A percentile compares a stretch with the other conserved stretches of the same genome.
Evolutionary conservation across 1,140 invertebrate genomes (phyloP).

Genomic region (Andricus grossulariae): DNA sequence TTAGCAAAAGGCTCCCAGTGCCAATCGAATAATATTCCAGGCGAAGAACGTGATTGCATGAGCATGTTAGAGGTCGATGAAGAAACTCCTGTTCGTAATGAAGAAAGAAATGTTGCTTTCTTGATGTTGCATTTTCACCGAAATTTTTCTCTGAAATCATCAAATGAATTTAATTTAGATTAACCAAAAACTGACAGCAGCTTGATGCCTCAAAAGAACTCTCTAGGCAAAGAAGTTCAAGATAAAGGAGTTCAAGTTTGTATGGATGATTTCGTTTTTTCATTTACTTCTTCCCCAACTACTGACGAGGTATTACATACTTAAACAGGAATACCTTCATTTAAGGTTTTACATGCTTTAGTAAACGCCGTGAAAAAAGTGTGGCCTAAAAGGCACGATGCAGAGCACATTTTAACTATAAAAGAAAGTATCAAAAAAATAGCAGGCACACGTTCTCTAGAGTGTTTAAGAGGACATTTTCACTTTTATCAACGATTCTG

Average conservation of each 20-base stretch:
- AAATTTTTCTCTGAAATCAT: neutral
- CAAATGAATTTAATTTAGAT: neutral
- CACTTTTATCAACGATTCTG: slow-evolving; percentile 26
- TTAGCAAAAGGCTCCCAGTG: neutral
- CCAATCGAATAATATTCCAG: neutral
- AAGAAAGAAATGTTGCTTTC: neutral
- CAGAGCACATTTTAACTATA: neutral
- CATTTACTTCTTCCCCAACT: neutral
- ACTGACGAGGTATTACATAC: neutral
- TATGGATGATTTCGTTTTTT: neutral
- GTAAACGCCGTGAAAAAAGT: slow-evolving; percentile 1
- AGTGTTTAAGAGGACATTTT: neutral
- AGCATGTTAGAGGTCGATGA: too few relatives aligned
- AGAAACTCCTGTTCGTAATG: neutral
- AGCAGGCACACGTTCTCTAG: neutral
- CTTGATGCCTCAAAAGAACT: too few relatives aligned
- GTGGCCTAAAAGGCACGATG: neutral
- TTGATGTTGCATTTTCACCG: neutral
- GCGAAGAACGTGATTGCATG: neutral
- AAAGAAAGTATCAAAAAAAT: slow-evolving; percentile 12
- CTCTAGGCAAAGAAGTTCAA: neutral
- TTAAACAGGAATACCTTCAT: neutral
- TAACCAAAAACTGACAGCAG: neutral
- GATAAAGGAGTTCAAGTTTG: neutral
- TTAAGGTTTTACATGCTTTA: neutral